Percentiles rank a stretch among this genome's conserved stretches.
Conservation (phyloP, 1,140 invertebrate genomes). For the Idris sp. region DNA sequence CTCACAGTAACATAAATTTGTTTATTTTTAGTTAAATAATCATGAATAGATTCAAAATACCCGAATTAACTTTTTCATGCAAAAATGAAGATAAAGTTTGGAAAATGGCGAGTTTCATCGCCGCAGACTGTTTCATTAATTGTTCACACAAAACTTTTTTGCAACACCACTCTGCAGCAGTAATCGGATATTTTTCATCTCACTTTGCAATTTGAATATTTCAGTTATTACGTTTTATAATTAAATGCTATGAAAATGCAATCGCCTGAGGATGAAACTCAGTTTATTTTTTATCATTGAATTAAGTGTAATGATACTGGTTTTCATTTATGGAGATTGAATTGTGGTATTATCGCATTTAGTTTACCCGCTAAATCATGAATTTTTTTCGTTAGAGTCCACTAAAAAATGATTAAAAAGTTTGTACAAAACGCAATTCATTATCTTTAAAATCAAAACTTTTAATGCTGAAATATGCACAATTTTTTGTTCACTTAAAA, state of each 20-base stretch:
- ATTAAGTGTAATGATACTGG: constrained; percentile 25
- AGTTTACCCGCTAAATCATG: constrained; percentile 1
- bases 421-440: no score
- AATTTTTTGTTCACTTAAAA: no score
- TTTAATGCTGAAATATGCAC: no score
- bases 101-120: constrained; percentile 7
- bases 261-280: constrained; percentile 20
- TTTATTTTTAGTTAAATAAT: no score
- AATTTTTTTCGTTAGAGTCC: neutral
- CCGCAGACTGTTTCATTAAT: constrained; percentile 24
- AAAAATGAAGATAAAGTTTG: no score
- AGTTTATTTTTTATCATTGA: no score
- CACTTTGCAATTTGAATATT: constrained; percentile 7
- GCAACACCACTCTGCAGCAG: constrained; percentile 3
- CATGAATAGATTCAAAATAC: no score
- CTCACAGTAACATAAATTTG: no score
- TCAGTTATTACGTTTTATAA: constrained; percentile 22
- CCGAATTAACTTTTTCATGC: no score
- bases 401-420: no score
- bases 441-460: no score
- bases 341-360: constrained; percentile 6
- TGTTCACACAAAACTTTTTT: constrained; percentile 15
- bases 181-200: constrained; percentile 26
- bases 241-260: constrained; percentile 33
- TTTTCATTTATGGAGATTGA: constrained; percentile 33